Base-by-base conservation (phyloP, 2,888 invertebrate genomes). In the Drosophila ustulata region DNA sequence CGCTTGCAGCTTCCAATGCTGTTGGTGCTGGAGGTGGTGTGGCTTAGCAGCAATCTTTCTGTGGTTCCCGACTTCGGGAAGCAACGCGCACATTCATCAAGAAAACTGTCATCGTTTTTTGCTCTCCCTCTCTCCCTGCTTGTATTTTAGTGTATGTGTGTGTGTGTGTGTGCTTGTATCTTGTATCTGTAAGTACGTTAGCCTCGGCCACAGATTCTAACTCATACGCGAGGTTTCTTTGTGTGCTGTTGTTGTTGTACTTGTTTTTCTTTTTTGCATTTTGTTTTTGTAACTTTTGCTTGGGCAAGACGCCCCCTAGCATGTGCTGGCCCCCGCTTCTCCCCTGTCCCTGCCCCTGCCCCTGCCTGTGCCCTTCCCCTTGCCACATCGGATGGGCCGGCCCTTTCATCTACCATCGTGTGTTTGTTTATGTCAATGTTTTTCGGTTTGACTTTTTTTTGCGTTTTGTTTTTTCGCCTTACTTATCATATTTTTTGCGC, bases 101-200 rank as follows among this genome's bases (percentile, higher is more conserved):
- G 86, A 88, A 88, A 88, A 88, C 82, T 88, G 87, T 88, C 89
- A 81, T 88, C 83, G 86, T 88, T 83, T 87, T 80, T 84, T 82
- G 43, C 50, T 53, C 46, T 64, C 11, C 56, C 51, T 61, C 39
- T 72, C n/a, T 43, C 13, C 59, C 39, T 34, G 49, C 30, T 47
- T 51, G 37, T n/a, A n/a, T n/a, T n/a, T n/a, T n/a, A n/a, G n/a
- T n/a, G n/a, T n/a, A n/a, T n/a, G n/a, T 64, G 13, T 64, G 28
- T 53, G 61, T 70, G 41, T 65, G 55, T 70, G 57, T 59, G 57
- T 66, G 46, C 71, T 32, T 76, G 65, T 76, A 69, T 71, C 55
- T 69, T 70, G 71, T 75, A 79, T 74, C 70, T 75, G 75, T 80
- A 77, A 88, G 86, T 88, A 86, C 83, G 86, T 88, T 86, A 80